phyloP scores from a whole-genome alignment of 2,797 vertebrate species.

The Acomys russatus region DNA sequence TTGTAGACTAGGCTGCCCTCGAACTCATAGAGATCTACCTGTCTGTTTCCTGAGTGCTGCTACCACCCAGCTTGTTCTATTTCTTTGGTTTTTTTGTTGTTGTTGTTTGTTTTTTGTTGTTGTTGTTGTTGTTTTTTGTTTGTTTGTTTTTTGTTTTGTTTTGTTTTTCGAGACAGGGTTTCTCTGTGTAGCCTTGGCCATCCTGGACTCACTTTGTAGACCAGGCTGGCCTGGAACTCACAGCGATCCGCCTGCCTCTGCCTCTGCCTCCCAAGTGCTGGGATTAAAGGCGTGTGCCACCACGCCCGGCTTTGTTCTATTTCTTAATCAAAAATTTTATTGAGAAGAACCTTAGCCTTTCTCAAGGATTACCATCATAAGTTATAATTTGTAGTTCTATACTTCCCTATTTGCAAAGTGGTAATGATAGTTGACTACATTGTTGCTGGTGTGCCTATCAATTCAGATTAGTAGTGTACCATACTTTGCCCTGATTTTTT shows the following conservation, averaged over 20 bases:
- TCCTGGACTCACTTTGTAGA: not conserved
- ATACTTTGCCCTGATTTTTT: not conserved
- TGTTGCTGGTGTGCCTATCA: not conserved
- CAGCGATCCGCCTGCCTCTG: too few species aligned
- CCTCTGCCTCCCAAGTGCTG: not conserved
- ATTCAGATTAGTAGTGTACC: not conserved
- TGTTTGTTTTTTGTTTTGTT: too few species aligned
- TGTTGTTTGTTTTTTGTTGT: too few species aligned
- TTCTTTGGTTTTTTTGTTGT: too few species aligned
- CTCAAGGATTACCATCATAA: not conserved
- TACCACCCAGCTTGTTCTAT: too few species aligned
- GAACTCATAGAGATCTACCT: not conserved
- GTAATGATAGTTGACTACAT: not conserved
- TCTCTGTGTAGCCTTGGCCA: too few species aligned
- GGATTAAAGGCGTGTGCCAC: not conserved
- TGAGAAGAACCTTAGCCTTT: not conserved
- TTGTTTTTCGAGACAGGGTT: too few species aligned
- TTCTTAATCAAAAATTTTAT: not conserved
- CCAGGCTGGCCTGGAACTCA: too few species aligned
- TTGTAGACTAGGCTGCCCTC: not conserved
- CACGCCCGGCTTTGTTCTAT: not conserved
- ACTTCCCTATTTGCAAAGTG: not conserved
- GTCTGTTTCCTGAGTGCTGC: too few species aligned
- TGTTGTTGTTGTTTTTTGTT: too few species aligned
- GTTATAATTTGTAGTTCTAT: not conserved